phyloP scores from a whole-genome alignment of 2,113 vertebrate genomes.

The Corythornis cristatus region DNA sequence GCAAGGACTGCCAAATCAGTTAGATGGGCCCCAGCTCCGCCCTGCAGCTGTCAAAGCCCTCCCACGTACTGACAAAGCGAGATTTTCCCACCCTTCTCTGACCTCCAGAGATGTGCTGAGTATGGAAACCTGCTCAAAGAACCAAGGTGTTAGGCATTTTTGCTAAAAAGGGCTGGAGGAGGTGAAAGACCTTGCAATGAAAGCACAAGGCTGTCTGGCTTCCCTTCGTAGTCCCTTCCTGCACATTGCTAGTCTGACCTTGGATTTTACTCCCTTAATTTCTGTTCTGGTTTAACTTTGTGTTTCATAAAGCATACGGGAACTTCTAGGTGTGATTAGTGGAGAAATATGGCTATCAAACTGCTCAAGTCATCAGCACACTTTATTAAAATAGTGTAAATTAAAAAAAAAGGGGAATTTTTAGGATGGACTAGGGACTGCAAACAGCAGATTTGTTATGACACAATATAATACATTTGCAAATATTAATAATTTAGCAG shows the following conservation, averaged over 20 bases:
- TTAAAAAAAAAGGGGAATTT: neutral
- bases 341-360: neutral
- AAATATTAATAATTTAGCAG: conserved; percentile 39
- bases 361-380: neutral
- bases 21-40: conserved; percentile 23
- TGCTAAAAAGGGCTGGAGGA: neutral
- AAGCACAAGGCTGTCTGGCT: conserved; percentile 2
- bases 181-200: conserved; percentile 15
- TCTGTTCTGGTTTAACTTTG: neutral
- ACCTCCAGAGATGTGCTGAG: neutral
- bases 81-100: conserved; percentile 53
- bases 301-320: neutral
- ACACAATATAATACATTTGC: neutral
- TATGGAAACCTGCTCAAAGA: conserved; percentile 19
- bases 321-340: neutral
- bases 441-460: neutral
- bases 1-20: conserved; percentile 30
- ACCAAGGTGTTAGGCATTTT: neutral
- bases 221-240: neutral
- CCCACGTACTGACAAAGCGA: neutral
- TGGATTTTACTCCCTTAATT: neutral
- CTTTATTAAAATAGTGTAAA: neutral
- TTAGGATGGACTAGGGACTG: neutral
- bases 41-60: conserved; percentile 47
- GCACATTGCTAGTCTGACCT: neutral